Percentiles rank a stretch among this genome's conserved stretches.
These are phyloP conservation scores for Cantharis lateralis DNA, from an alignment of 2,888 invertebrate genomes.

Conservation along the genomic window DNA sequence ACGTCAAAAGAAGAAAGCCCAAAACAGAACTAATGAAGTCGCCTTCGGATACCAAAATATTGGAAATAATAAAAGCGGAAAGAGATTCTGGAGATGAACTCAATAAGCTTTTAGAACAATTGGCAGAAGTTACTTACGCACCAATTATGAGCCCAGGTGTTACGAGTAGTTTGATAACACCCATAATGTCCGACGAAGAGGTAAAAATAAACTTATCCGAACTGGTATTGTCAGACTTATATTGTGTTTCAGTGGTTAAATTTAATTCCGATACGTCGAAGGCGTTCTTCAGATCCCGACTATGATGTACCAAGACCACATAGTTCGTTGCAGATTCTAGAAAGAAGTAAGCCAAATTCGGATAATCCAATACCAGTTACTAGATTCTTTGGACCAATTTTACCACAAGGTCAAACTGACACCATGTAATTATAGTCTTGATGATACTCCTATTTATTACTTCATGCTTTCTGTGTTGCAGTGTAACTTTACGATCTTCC, in stretches of 20 bases:
- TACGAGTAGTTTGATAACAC: constrained; percentile 50
- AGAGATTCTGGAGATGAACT: constrained; percentile 49
- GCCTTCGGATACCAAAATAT: not conserved
- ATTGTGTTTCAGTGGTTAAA: constrained; percentile 45
- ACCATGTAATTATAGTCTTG: not conserved
- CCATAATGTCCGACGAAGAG: constrained; percentile 46
- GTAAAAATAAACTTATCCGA: constrained; percentile 34
- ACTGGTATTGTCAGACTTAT: not conserved
- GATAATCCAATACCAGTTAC: constrained; percentile 47
- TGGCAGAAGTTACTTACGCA: constrained; percentile 53
- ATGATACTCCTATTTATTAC: not conserved
- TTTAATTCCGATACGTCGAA: constrained; percentile 44
- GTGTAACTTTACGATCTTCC: constrained; percentile 21
- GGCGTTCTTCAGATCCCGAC: constrained; percentile 55
- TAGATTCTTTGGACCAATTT: constrained; percentile 51
- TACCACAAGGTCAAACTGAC: constrained; percentile 14
- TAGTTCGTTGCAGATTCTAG: constrained; percentile 43
- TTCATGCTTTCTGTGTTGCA: constrained; percentile 15
- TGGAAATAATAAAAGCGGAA: constrained; percentile 9
- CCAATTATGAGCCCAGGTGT: constrained; percentile 52
- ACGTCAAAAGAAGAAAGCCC: constrained; percentile 32
- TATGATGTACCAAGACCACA: constrained; percentile 59
- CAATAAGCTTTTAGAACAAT: constrained; percentile 48
- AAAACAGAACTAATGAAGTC: constrained; percentile 3
- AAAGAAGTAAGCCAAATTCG: constrained; percentile 28